Conservation (phyloP, 2,888 invertebrate species). For the Agrypnus murinus region DNA sequence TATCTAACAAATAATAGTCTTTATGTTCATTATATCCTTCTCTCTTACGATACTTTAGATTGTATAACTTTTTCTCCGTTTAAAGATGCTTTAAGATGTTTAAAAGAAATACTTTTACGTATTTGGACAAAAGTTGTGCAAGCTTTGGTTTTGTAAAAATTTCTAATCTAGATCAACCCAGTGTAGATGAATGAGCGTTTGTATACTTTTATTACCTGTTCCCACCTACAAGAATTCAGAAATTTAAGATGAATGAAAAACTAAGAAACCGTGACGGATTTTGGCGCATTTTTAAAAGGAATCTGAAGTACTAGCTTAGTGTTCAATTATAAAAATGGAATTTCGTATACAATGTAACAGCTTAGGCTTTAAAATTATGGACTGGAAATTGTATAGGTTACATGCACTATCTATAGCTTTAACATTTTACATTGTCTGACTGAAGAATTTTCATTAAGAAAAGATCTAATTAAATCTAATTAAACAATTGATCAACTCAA, state of each 20-base stretch:
- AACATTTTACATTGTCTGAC: too few relatives aligned
- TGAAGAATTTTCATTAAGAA: too few relatives aligned
- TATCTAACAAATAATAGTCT: not conserved
- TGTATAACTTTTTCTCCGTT: too few relatives aligned
- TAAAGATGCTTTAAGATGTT: too few relatives aligned
- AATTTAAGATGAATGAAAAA: slow-evolving; percentile 48
- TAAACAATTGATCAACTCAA: too few relatives aligned
- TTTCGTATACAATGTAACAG: not conserved
- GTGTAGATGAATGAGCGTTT: slow-evolving; percentile 22
- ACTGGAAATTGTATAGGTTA: too few relatives aligned
- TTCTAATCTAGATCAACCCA: slow-evolving; percentile 40
- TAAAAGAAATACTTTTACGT: slow-evolving; percentile 3
- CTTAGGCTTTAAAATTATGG: too few relatives aligned
- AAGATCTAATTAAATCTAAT: too few relatives aligned
- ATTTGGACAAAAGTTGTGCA: slow-evolving; percentile 41
- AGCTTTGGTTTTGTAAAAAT: slow-evolving; percentile 33
- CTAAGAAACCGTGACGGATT: slow-evolving; percentile 52
- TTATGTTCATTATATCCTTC: not conserved
- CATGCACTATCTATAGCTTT: too few relatives aligned
- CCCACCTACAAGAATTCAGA: slow-evolving; percentile 34
- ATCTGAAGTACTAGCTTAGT: slow-evolving; percentile 44
- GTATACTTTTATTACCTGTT: slow-evolving; percentile 33
- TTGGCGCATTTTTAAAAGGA: slow-evolving; percentile 40
- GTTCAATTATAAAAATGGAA: slow-evolving; percentile 24
- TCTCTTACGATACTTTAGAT: too few relatives aligned